phyloP scores from a whole-genome alignment of 1,140 invertebrate genomes.

The Ylistrum balloti region DNA sequence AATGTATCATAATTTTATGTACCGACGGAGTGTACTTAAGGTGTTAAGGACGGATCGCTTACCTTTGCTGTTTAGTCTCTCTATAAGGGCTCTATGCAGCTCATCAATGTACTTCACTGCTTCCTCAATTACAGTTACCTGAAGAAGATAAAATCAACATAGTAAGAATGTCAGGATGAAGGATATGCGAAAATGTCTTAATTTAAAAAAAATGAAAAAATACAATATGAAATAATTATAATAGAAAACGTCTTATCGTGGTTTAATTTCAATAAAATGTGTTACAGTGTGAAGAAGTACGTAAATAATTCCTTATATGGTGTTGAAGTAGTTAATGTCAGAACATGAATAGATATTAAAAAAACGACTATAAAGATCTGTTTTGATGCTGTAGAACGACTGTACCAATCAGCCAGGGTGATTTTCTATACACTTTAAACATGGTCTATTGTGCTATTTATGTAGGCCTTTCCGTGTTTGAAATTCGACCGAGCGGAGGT shows the following conservation, averaged over 20 bases:
- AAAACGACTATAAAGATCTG: no score
- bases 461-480: background rate
- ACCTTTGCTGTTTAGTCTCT: constrained; percentile 65
- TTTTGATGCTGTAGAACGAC: no score
- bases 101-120: constrained; percentile 69
- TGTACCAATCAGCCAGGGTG: no score
- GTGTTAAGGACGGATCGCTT: background rate
- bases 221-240: no score
- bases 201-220: no score
- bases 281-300: no score
- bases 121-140: constrained; percentile 70
- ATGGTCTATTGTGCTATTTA: background rate
- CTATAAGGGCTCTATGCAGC: constrained; percentile 63
- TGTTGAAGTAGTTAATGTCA: no score
- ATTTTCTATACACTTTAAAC: background rate
- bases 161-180: background rate
- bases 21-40: no score
- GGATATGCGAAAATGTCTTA: background rate
- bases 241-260: no score
- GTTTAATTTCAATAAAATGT: no score
- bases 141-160: constrained; percentile 43
- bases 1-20: background rate
- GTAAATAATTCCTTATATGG: no score
- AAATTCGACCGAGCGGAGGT: background rate
- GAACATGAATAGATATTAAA: no score